Conservation (phyloP, 2,797 vertebrate species). For the Erpetoichthys calabaricus region DNA sequence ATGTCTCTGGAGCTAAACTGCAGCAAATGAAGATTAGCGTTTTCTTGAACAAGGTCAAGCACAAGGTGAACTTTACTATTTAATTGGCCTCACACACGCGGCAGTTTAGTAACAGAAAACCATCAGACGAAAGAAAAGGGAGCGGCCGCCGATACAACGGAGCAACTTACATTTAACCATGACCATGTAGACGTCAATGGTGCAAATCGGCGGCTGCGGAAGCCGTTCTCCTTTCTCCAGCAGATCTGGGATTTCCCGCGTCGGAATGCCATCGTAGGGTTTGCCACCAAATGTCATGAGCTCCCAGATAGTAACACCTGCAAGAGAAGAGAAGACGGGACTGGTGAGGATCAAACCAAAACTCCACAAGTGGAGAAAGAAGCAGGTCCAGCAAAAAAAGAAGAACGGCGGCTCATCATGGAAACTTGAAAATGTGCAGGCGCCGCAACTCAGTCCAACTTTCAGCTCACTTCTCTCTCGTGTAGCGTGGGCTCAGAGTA, state of each 20-base stretch:
- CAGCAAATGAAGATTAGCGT: no score
- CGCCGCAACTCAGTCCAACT: no score
- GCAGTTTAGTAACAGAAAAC: not conserved
- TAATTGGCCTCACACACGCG: not conserved
- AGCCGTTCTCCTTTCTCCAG: constrained; percentile 92
- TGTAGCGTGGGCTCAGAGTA: no score
- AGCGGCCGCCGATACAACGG: not conserved
- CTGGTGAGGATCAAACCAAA: not conserved
- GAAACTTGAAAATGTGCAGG: no score
- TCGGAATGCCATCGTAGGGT: constrained; percentile 85
- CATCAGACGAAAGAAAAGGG: not conserved
- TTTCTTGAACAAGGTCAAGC: no score
- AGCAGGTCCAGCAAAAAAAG: not conserved
- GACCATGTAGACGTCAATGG: constrained; percentile 97
- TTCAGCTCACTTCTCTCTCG: no score
- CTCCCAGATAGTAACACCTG: constrained; percentile 96
- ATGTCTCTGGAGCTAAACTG: no score
- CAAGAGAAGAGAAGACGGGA: not conserved
- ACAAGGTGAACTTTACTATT: not conserved
- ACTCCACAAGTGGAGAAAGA: no score
- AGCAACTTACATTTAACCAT: constrained; percentile 90
- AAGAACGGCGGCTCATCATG: not conserved
- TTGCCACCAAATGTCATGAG: constrained; percentile 97
- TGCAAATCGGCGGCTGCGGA: constrained; percentile 88
- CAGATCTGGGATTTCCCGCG: constrained; percentile 86